phyloP scores from a whole-genome alignment of 2,113 vertebrate genomes.

The Oncorhynchus gorbuscha region DNA sequence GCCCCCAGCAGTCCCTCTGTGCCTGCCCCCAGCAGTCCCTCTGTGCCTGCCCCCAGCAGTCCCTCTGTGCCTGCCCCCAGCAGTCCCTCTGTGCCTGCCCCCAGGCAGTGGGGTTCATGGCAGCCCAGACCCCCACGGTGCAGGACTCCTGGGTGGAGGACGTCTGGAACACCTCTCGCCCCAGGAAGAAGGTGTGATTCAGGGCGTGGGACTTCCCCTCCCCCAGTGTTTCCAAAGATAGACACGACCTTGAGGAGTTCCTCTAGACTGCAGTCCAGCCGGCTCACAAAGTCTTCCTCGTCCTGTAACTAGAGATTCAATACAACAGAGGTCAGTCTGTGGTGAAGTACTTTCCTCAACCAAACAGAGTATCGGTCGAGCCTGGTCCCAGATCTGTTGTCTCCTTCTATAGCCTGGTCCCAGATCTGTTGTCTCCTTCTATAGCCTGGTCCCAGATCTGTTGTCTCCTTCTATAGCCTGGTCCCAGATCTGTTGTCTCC shows the following conservation, averaged over 20 bases:
- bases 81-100: no score
- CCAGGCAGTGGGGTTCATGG: slow-evolving; percentile 93
- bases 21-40: slow-evolving; percentile 90
- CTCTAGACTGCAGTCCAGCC: slow-evolving; percentile 85
- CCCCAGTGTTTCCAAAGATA: slow-evolving; percentile 95
- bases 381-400: no score
- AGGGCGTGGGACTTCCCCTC: slow-evolving; percentile 98
- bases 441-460: no score
- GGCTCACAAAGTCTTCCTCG: slow-evolving; percentile 89
- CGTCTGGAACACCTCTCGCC: slow-evolving; percentile 94
- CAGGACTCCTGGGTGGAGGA: slow-evolving; percentile 96
- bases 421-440: no score
- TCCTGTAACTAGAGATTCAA: slow-evolving; percentile 79
- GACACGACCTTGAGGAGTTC: slow-evolving; percentile 97
- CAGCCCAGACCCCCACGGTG: slow-evolving; percentile 96
- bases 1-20: no score
- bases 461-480: no score
- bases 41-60: no score
- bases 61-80: no score
- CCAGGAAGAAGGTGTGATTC: slow-evolving; percentile 97
- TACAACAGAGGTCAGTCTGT: not conserved
- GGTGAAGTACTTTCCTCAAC: not conserved
- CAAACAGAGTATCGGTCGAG: not conserved
- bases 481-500: no score
- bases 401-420: no score